Conservation (phyloP, 2,888 invertebrate species). For the Clitarchus hookeri region DNA sequence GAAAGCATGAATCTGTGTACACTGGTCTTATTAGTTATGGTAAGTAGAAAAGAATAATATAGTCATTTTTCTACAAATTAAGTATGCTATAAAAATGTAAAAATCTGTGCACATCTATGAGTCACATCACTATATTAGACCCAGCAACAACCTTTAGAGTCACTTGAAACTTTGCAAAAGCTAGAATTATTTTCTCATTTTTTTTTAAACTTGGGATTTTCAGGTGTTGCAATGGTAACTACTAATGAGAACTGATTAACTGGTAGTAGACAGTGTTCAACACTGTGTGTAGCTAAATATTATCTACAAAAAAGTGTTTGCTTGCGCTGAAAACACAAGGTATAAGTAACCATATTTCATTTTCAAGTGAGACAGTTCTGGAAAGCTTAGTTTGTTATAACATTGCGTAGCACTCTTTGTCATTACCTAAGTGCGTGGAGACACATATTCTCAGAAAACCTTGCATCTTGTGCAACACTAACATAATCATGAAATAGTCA, state of each 20-base stretch:
- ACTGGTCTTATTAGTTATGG: slow-evolving; percentile 41
- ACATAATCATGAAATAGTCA: slow-evolving; percentile 19
- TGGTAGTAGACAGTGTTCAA: slow-evolving; percentile 31
- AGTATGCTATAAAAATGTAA: slow-evolving; percentile 46
- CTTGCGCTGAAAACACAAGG: slow-evolving; percentile 41
- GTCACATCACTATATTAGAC: slow-evolving; percentile 42
- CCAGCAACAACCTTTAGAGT: slow-evolving; percentile 39
- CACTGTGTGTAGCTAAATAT: slow-evolving; percentile 38
- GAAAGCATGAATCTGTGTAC: slow-evolving; percentile 31
- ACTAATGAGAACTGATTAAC: slow-evolving; percentile 29
- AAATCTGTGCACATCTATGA: slow-evolving; percentile 45
- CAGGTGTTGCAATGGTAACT: slow-evolving; percentile 20
- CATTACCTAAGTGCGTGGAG: slow-evolving; percentile 2
- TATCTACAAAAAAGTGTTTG: slow-evolving; percentile 39
- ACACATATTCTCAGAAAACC: slow-evolving; percentile 29
- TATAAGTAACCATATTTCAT: slow-evolving; percentile 34
- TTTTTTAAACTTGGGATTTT: not conserved
- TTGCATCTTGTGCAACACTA: slow-evolving; percentile 33
- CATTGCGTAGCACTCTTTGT: not conserved
- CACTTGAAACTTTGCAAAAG: slow-evolving; percentile 42
- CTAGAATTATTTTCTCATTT: slow-evolving; percentile 28
- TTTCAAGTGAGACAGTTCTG: slow-evolving; percentile 23
- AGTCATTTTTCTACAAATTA: slow-evolving; percentile 43
- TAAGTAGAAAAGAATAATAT: slow-evolving; percentile 43
- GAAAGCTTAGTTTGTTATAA: slow-evolving; percentile 26